Conservation (phyloP, 2,113 vertebrate genomes). For the Scatophagus argus region DNA sequence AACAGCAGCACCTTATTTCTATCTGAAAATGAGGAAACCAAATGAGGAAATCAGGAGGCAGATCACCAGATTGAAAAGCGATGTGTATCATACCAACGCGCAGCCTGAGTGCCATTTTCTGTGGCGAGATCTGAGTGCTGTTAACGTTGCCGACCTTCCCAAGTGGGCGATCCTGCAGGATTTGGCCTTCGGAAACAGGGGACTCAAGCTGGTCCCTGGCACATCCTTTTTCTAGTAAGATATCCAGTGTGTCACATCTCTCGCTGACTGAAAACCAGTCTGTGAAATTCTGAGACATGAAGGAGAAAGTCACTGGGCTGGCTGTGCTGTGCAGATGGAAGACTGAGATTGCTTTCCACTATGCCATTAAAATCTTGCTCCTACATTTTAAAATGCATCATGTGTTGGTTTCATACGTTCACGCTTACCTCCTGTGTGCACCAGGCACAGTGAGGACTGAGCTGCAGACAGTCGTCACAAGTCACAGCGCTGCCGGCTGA, state of each 20-base stretch:
- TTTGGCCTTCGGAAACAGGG: constrained; percentile 84
- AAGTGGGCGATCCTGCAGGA: constrained; percentile 85
- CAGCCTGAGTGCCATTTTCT: constrained; percentile 90
- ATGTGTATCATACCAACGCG: constrained; percentile 86
- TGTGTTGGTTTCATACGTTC: background rate
- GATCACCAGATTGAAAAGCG: background rate
- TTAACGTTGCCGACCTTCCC: constrained; percentile 80
- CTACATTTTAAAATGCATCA: background rate
- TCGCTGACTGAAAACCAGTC: constrained; percentile 84
- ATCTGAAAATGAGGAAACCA: constrained; percentile 1
- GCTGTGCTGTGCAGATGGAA: background rate
- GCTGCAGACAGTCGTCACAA: constrained; percentile 93
- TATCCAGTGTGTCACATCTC: constrained; percentile 89
- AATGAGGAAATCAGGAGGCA: background rate
- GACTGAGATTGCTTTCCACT: background rate
- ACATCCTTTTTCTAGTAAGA: constrained; percentile 89
- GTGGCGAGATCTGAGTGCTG: constrained; percentile 92
- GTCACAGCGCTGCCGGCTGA: constrained; percentile 84
- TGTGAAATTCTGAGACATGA: constrained; percentile 91
- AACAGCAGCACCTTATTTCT: constrained; percentile 7
- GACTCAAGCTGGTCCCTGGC: constrained; percentile 85
- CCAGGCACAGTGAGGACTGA: constrained; percentile 93
- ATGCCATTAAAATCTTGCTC: background rate
- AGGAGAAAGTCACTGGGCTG: constrained; percentile 12
- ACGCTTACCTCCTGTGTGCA: constrained; percentile 93